phyloP scores from a whole-genome alignment of 2,797 vertebrate genomes.

The Euthynnus affinis region DNA sequence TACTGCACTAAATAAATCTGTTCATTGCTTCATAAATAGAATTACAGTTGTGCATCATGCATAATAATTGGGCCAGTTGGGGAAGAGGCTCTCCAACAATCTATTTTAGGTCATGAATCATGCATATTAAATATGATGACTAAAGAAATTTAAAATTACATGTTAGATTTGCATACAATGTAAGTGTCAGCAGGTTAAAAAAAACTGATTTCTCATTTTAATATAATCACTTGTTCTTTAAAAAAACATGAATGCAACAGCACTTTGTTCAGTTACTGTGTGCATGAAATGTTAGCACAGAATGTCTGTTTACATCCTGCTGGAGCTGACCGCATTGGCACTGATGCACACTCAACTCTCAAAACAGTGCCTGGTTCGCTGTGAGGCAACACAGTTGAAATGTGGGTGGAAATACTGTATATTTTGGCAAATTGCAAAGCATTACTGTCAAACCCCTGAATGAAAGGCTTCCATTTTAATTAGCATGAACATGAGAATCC shows the following conservation, averaged over 20 bases:
- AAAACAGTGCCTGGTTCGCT: conserved; percentile 11
- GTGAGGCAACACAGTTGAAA: conserved; percentile 35
- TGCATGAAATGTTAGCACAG: conserved; percentile 16
- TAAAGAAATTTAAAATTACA: neutral
- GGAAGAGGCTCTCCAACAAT: neutral
- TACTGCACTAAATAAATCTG: neutral
- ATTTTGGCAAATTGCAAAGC: neutral
- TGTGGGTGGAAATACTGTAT: conserved; percentile 2
- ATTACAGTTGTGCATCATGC: neutral
- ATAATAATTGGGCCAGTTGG: neutral
- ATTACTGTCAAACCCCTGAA: conserved; percentile 40
- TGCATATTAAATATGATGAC: neutral
- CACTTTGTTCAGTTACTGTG: neutral
- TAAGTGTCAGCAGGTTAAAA: conserved; percentile 13
- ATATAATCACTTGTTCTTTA: neutral
- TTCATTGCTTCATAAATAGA: neutral
- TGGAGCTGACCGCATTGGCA: conserved; percentile 47
- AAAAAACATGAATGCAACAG: neutral
- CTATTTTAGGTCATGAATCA: neutral
- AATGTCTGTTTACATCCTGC: conserved; percentile 37
- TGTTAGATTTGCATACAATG: neutral
- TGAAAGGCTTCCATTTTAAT: conserved; percentile 57
- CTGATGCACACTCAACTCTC: conserved; percentile 1
- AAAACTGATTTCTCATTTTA: neutral
- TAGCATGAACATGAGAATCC: conserved; percentile 56